phyloP scores from a whole-genome alignment of 2,797 vertebrate genomes.

The Numenius phaeopus region DNA sequence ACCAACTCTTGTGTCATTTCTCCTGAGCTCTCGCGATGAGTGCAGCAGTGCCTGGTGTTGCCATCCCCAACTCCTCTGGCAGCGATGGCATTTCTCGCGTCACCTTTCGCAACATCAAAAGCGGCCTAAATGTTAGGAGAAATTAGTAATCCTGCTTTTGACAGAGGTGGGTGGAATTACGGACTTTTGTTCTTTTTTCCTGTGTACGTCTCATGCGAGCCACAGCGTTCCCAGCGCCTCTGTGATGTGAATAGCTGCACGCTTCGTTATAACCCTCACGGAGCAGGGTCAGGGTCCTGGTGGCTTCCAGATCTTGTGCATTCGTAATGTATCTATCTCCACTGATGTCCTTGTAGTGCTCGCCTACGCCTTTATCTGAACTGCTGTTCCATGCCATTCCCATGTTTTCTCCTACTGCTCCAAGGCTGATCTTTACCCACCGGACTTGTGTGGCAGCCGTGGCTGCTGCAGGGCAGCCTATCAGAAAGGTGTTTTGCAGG shows the following conservation, averaged over 20 bases:
- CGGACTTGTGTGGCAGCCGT: rapidly evolving
- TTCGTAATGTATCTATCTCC: rapidly evolving
- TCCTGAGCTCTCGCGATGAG: not conserved
- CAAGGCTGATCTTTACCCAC: rapidly evolving
- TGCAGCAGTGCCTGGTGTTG: not conserved
- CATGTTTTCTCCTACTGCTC: not conserved
- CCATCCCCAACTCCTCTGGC: not conserved
- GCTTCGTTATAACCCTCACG: rapidly evolving
- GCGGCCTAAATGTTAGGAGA: not conserved
- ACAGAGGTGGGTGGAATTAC: not conserved
- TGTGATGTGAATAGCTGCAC: rapidly evolving
- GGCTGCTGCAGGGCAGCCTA: not conserved
- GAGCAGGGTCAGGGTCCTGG: not conserved
- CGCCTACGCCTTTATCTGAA: not conserved
- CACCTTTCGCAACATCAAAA: not conserved
- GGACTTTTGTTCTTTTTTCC: not conserved
- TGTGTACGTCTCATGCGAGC: rapidly evolving
- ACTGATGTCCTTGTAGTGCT: not conserved
- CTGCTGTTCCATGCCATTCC: rapidly evolving
- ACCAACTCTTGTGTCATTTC: not conserved
- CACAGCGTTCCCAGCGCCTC: rapidly evolving
- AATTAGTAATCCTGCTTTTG: not conserved
- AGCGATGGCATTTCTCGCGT: not conserved
- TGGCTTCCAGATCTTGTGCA: not conserved
- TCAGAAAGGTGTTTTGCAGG: rapidly evolving